A percentile compares a stretch with the other conserved stretches of the same genome.
These are phyloP conservation scores for Heliocidaris tuberculata DNA, from an alignment of 35 echinoderm and acorn worm species.

Conservation along the genomic window DNA sequence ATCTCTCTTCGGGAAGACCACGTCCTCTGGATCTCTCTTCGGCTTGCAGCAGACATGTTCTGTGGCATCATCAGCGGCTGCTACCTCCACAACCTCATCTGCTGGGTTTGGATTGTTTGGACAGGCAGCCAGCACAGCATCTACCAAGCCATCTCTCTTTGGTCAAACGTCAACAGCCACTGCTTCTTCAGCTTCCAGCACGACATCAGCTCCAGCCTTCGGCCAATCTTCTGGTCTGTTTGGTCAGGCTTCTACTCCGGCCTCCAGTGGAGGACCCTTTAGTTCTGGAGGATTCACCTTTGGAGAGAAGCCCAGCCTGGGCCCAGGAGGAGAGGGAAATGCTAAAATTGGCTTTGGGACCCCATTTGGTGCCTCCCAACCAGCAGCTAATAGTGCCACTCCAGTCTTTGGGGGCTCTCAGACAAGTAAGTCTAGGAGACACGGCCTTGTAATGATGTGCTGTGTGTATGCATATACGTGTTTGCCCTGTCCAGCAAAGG, in stretches of 20 bases:
- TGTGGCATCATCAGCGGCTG: not conserved
- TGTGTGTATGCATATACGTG: no score
- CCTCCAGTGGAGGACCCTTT: conserved; percentile 46
- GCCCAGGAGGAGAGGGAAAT: not conserved
- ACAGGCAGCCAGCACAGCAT: conserved; percentile 45
- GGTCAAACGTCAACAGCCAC: conserved; percentile 34
- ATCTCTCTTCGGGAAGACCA: conserved; percentile 16
- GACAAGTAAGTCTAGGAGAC: not conserved
- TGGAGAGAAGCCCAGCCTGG: not conserved
- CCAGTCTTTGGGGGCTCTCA: conserved; percentile 24
- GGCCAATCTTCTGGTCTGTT: conserved; percentile 2
- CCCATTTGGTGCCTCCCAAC: not conserved
- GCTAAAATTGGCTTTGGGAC: not conserved
- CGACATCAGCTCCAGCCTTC: conserved; percentile 9
- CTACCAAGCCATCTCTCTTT: conserved; percentile 14
- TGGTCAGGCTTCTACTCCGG: not conserved
- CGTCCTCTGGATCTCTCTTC: not conserved
- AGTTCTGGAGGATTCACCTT: conserved; percentile 35
- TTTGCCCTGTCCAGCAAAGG: no score
- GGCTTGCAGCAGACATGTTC: not conserved
- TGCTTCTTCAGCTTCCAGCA: not conserved
- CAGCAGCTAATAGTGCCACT: not conserved
- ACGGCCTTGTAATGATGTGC: not conserved
- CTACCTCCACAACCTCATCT: conserved; percentile 33
- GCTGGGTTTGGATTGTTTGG: conserved; percentile 55